Conservation (phyloP, 2,113 vertebrate genomes). For the Phalacrocorax carbo region DNA sequence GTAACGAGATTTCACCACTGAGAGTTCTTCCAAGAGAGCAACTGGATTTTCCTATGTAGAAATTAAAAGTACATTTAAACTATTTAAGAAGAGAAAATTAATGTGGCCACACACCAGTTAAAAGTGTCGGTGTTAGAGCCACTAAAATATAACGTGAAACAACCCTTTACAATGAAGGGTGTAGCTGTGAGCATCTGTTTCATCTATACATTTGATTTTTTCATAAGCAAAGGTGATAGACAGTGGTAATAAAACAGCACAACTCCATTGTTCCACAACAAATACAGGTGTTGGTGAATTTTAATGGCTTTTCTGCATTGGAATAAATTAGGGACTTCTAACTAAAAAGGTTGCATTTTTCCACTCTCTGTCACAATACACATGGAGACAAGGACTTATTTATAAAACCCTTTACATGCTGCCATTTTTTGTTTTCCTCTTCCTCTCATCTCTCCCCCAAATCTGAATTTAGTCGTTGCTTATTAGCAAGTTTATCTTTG, state of each 20-base stretch:
- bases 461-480: not conserved
- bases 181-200: not conserved
- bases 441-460: not conserved
- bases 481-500: not conserved
- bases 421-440: not conserved
- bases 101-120: not conserved
- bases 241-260: not conserved
- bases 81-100: not conserved
- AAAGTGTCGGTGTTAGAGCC: not conserved
- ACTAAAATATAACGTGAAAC: not conserved
- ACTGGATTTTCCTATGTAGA: slow-evolving; percentile 80
- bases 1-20: slow-evolving; percentile 81
- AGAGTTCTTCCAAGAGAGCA: slow-evolving; percentile 82
- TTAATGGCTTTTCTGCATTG: not conserved
- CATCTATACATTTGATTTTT: not conserved
- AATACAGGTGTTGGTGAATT: not conserved
- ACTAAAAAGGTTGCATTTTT: not conserved
- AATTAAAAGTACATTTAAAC: not conserved
- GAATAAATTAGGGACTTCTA: not conserved
- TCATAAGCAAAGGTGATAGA: not conserved
- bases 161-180: not conserved
- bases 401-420: not conserved
- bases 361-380: not conserved
- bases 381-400: not conserved
- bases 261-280: not conserved